A percentile compares a stretch with the other conserved stretches of the same genome.
Conservation (phyloP, 2,113 vertebrate species). For the Neolamprologus tretocephalus region DNA sequence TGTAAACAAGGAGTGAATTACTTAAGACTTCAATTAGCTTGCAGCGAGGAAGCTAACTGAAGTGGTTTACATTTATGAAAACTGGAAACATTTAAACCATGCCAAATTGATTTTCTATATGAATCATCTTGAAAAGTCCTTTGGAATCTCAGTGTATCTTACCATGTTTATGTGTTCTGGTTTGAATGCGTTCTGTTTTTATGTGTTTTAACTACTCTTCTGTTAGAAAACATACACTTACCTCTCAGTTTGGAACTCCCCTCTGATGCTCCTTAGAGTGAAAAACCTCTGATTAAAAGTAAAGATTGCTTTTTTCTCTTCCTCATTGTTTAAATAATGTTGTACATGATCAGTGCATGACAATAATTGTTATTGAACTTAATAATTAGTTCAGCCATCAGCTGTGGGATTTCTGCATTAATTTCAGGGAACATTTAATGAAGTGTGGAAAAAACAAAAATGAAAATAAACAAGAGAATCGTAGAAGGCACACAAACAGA, state of each 20-base stretch:
- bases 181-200: background rate
- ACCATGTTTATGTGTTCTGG: background rate
- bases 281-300: background rate
- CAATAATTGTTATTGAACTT: too few relatives aligned
- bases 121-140: background rate
- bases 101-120: background rate
- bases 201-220: background rate
- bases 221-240: background rate
- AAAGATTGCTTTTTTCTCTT: background rate
- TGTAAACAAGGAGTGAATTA: background rate
- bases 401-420: constrained; percentile 8
- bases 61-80: background rate
- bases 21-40: background rate
- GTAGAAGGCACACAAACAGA: constrained; percentile 28
- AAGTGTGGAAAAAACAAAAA: constrained; percentile 37
- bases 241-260: background rate
- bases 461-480: constrained; percentile 12
- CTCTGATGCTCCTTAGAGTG: background rate
- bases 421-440: constrained; percentile 42
- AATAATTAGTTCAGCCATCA: background rate
- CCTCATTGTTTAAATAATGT: background rate
- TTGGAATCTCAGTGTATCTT: background rate
- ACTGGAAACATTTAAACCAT: background rate
- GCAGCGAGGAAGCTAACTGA: background rate
- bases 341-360: background rate